Conservation (phyloP, 2,888 invertebrate species). For the Cerastis rubricosa region DNA sequence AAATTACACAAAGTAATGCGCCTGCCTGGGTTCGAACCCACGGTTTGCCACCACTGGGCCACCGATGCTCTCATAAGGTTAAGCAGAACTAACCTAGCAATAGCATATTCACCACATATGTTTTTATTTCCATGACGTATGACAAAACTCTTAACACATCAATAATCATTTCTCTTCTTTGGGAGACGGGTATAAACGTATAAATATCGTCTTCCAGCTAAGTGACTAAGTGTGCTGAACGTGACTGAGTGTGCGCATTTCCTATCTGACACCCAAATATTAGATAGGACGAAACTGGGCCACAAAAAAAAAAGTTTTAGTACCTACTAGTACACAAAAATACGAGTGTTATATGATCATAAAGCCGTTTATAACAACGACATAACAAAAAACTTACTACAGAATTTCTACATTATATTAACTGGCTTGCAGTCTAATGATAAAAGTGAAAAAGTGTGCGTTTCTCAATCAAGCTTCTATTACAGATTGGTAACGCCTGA, state of each 20-base stretch:
- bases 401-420: constrained; percentile 5
- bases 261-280: too few species aligned
- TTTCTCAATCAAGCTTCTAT: constrained; percentile 51
- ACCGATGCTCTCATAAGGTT: background rate
- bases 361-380: background rate
- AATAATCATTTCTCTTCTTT: too few species aligned
- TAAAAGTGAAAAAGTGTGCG: constrained; percentile 57
- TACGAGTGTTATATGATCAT: background rate
- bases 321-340: background rate
- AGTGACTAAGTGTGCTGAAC: background rate
- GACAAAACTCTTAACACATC: too few species aligned
- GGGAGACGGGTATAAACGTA: too few species aligned
- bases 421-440: constrained; percentile 30
- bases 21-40: too few species aligned
- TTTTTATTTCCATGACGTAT: background rate
- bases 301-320: too few species aligned
- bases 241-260: background rate
- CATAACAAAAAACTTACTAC: background rate
- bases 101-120: background rate
- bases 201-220: too few species aligned
- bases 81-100: background rate
- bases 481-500: constrained; percentile 53
- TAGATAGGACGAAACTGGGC: too few species aligned
- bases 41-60: too few species aligned
- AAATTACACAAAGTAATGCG: too few species aligned